Base-by-base conservation (phyloP, 2,888 invertebrate species). In the Sarcophaga caerulescens region DNA sequence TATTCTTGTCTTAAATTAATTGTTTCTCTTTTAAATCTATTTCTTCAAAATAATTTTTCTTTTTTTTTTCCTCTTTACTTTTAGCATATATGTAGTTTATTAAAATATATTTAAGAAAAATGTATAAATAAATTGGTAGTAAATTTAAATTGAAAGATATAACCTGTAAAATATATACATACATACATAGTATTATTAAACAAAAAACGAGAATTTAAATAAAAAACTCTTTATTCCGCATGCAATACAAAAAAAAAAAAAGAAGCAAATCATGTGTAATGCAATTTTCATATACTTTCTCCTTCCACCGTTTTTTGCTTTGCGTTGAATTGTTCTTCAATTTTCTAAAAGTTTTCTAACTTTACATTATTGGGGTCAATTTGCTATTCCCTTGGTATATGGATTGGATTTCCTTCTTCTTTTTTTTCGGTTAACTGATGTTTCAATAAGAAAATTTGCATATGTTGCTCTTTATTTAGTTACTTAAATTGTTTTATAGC, bases 61-160 rank as follows among this genome's bases (percentile, higher is more conserved):
- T 2, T 60, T 10, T 52, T 2, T 35, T 47, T 19, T 63, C n/a
- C 17, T 45, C 52, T 19, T 76, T 65, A 25, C 11, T 12, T 59
- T 59, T 76, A 35, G 14, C 45, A 47, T 68, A 63, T 68, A 66
- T 69, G 25, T 21, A 35, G 35, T 35, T 6, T 8, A 35, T 35
- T 35, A 35, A 6, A 35, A 35, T 35, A 35, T 35, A 35, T 35
- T 35, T 35, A 35, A 35, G 10, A 8, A 35, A 74, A 21, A 71
- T 60, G 45, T 62, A 76, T 81, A 70, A 66, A 78, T 75, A 82
- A 78, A 85, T 68, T 76, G 44, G 10, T 68, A 85, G 45, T 69
- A 66, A 84, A 68, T 75, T 83, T 69, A 77, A 85, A 73, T 74
- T 68, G 57, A 69, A 83, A 83, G 52, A 12, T 52, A 52, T 1